Percentiles rank a stretch among this genome's conserved stretches.
phyloP scores from a whole-genome alignment of 2,797 vertebrate species.

The Halcyon badia region DNA sequence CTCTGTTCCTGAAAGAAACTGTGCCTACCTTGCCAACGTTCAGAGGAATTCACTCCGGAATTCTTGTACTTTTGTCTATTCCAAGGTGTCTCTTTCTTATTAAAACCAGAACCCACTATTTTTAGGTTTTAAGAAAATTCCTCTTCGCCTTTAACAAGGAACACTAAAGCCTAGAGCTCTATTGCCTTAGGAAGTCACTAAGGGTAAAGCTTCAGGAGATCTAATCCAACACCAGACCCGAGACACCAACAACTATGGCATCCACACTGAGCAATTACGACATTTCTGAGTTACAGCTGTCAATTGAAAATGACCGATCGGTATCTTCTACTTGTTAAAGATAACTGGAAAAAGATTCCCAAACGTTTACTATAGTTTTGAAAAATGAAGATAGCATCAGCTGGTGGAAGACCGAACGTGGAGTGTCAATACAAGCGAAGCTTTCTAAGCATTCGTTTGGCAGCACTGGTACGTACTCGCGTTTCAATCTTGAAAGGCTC shows the following conservation, averaged over 20 bases:
- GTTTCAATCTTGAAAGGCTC: not conserved
- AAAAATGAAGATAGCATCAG: not conserved
- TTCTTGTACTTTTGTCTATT: not conserved
- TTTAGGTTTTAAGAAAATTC: not conserved
- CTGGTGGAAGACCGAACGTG: not conserved
- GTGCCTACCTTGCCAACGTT: not conserved
- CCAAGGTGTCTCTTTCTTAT: not conserved
- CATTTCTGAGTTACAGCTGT: not conserved
- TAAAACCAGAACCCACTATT: not conserved
- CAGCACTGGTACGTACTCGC: not conserved
- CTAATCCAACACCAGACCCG: not conserved
- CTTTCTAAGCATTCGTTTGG: constrained; percentile 1
- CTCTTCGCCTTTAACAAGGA: not conserved
- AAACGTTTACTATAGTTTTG: not conserved
- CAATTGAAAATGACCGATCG: fast-evolving
- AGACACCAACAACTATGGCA: not conserved
- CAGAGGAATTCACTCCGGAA: not conserved
- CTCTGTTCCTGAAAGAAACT: not conserved
- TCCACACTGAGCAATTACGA: not conserved
- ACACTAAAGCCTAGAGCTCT: not conserved
- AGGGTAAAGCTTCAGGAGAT: not conserved
- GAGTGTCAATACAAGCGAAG: not conserved
- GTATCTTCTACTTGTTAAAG: not conserved
- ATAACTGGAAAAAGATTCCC: not conserved
- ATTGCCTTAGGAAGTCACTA: not conserved